Evolutionary conservation across 1,140 invertebrate genomes (phyloP), one percentile per base, ranked within the genome.

Genomic region (Gerris buenoi): DNA sequence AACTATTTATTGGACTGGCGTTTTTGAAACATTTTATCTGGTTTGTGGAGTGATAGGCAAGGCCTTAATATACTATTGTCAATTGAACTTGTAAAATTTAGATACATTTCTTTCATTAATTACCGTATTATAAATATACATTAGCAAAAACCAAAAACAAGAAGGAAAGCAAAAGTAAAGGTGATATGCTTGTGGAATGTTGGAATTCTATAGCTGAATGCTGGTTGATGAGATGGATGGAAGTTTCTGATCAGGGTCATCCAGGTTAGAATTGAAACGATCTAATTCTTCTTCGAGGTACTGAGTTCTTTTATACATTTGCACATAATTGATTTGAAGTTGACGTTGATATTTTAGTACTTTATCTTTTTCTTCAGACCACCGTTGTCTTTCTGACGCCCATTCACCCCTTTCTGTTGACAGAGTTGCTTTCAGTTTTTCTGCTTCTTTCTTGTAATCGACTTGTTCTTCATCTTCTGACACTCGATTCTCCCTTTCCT

Each of bases 321-420:
- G 58, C 3, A 60, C 58, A 22, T 60, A 60, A 60, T 60, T 60
- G 15, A 60, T 60, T 60, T 60, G 58, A 3, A 60, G 23, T 22
- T 60, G 58, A 5, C 58, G 10, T 60, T 60, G 58, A 60, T 60
- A 60, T 60, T 60, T 60, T 13, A 60, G 23, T 13, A 66, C 65
- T 22, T 56, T 59, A 5, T 66, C 65, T 25, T 66, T 66, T 25
- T 66, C 65, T 23, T 28, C 33, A 25, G 56, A 25, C 65, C 65
- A 66, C 26, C 27, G 59, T n/a, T 59, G 25, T 15, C 65, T 23
- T 29, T 66, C 65, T 1, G 25, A 18, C 26, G 33, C 65, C 65
- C 65, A 66, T 14, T 66, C 65, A 14, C 5, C 26, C 26, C 65
- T 66, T 25, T 66, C 65, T 25, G 33, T 14, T 1, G 65, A 23